These are phyloP conservation scores for Ellobium chinense DNA, from an alignment of 2,888 invertebrate genomes.

Conservation along the genomic window DNA sequence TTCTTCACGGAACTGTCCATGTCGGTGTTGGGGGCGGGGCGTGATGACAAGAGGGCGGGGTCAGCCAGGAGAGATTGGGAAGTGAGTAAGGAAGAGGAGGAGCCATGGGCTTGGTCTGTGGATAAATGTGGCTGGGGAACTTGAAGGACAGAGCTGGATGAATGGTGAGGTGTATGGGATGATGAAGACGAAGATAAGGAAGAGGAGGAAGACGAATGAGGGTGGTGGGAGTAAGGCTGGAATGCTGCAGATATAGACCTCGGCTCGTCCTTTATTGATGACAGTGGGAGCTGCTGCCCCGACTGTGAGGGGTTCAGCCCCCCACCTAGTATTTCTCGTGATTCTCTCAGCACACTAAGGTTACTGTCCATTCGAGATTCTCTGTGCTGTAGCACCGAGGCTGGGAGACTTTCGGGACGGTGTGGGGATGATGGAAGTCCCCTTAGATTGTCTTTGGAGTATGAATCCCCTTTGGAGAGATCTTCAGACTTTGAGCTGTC, in stretches of 20 bases:
- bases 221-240: constrained; percentile 46
- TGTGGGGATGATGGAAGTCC: constrained; percentile 32
- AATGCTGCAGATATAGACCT: constrained; percentile 44
- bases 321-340: constrained; percentile 29
- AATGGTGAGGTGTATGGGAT: constrained; percentile 29
- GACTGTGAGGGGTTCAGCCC: constrained; percentile 14
- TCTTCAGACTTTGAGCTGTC: constrained; percentile 42
- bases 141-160: constrained; percentile 29
- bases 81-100: neutral
- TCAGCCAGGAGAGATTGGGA: constrained; percentile 22
- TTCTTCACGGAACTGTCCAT: constrained; percentile 49
- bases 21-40: constrained; percentile 57
- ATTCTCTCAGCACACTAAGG: constrained; percentile 41
- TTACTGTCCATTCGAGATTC: constrained; percentile 42
- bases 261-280: constrained; percentile 37
- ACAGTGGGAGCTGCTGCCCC: constrained; percentile 23
- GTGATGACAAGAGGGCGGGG: constrained; percentile 24
- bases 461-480: constrained; percentile 24
- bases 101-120: constrained; percentile 16
- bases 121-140: constrained; percentile 33
- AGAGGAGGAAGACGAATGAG: constrained; percentile 37
- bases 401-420: constrained; percentile 20
- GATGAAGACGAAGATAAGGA: constrained; percentile 1
- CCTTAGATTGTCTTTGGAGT: constrained; percentile 27
- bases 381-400: constrained; percentile 9